phyloP scores from a whole-genome alignment of 2,113 vertebrate species.

The Onychostoma macrolepis region DNA sequence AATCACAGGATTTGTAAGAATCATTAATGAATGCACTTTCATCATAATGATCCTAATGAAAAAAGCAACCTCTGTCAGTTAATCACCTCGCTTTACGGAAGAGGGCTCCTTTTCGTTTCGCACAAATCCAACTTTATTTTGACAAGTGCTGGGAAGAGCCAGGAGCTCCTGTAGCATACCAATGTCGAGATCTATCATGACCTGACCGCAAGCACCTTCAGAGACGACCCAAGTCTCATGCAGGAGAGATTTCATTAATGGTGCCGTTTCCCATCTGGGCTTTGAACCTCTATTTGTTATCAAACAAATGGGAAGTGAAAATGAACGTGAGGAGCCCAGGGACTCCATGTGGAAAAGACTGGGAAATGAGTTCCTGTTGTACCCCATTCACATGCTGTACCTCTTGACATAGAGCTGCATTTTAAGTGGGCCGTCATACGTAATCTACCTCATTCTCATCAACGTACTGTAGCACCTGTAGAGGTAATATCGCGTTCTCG shows the following conservation, averaged over 20 bases:
- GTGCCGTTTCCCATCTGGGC: conserved; percentile 54
- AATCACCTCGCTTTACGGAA: conserved; percentile 57
- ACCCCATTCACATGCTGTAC: conserved; percentile 46
- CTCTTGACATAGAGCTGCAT: conserved; percentile 48
- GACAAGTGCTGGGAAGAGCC: conserved; percentile 48
- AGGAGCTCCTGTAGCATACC: conserved; percentile 37
- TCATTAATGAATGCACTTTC: conserved; percentile 59
- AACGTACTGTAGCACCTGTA: conserved; percentile 35
- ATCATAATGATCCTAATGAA: conserved; percentile 62
- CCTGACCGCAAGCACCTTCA: conserved; percentile 40
- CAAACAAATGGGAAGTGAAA: conserved; percentile 64
- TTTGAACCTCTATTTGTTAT: conserved; percentile 66
- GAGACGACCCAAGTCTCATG: conserved; percentile 45
- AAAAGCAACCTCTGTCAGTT: conserved; percentile 53
- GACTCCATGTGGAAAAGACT: conserved; percentile 52
- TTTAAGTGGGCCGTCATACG: conserved; percentile 51
- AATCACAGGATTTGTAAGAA: background rate
- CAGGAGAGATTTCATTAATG: conserved; percentile 58
- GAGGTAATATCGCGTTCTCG: conserved; percentile 36
- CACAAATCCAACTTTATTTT: conserved; percentile 53
- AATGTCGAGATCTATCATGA: conserved; percentile 53
- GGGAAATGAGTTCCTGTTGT: conserved; percentile 62
- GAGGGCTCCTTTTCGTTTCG: conserved; percentile 34
- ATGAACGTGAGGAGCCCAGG: conserved; percentile 52
- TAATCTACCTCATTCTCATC: conserved; percentile 48